Evolutionary conservation across 2,113 vertebrate species (phyloP), one percentile per base, ranked within the genome.

Genomic region (Ptilonorhynchus violaceus): DNA sequence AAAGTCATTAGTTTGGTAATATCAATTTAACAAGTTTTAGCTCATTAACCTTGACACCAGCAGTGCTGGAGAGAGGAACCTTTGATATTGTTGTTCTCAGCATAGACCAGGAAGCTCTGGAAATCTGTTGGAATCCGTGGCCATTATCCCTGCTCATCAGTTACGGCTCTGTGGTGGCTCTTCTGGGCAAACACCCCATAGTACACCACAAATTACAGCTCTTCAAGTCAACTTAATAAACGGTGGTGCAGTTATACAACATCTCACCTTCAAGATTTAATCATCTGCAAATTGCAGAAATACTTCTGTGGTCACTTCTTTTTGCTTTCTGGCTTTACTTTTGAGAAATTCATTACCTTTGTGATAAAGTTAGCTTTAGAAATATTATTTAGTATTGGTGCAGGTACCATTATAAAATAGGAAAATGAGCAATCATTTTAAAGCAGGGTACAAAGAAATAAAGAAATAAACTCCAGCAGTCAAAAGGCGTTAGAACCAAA

Each of bases 21-120:
- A 96, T 55, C 55, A 96, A 76, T 97, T 96, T 96, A 97, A 91
- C 75, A 97, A 96, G 67, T 97, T 97, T 97, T 97, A 97, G 78
- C 80, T 97, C 91, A 97, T 95, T 97, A 96, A 96, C 75, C 75
- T 96, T 98, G 85, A 92, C 91, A 97, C 77, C 59, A 96, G 89
- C 77, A 88, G 68, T 79, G 68, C 85, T 95, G 84, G 35, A 84
- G 78, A 96, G 73, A 86, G 96, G 68, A 93, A 74, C 53, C 59
- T 96, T 94, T 46, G 69, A 63, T 94, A 67, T 28, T 89, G 93
- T 94, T 93, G 72, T 92, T 95, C 77, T 81, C 44, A 78, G 75
- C 67, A 55, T 25, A 66, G 37, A 77, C 31, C 75, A 67, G 64
- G 80, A 84, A 84, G 86, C 88, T 80, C 62, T 78, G 81, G 85